Conservation (phyloP, 2,888 invertebrate genomes). For the Galerucella pusilla region DNA sequence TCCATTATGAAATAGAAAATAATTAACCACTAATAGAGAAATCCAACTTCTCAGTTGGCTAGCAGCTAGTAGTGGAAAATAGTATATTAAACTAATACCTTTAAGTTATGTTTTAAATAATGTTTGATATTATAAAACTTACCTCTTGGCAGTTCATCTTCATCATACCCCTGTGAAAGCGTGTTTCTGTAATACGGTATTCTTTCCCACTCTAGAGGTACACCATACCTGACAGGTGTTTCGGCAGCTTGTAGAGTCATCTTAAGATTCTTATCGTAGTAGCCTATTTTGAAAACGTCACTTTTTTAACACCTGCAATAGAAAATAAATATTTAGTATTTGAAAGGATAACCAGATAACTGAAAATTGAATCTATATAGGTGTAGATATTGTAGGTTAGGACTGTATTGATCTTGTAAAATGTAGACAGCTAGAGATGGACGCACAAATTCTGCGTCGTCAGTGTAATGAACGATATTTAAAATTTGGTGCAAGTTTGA, state of each 20-base stretch:
- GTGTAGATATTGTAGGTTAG: neutral
- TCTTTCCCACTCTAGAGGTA: conserved; percentile 54
- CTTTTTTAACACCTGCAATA: conserved; percentile 34
- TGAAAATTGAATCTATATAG: neutral
- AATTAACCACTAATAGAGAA: no score
- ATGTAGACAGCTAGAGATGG: neutral
- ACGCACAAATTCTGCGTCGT: neutral
- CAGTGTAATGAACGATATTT: neutral
- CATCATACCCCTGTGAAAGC: conserved; percentile 38
- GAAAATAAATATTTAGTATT: conserved; percentile 29
- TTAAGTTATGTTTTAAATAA: no score
- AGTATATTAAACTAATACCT: no score
- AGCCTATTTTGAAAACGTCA: conserved; percentile 58
- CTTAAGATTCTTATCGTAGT: conserved; percentile 52
- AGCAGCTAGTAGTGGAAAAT: no score
- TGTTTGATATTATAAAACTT: conserved; percentile 14
- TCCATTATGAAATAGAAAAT: no score
- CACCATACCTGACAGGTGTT: conserved; percentile 56
- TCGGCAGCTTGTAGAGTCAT: conserved; percentile 60
- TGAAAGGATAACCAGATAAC: neutral
- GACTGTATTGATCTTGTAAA: neutral
- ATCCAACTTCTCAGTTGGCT: no score
- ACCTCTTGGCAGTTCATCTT: conserved; percentile 61
- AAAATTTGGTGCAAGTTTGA: neutral
- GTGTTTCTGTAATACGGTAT: conserved; percentile 41